Evolutionary conservation across 2,888 invertebrate species (phyloP).

Genomic region (Gandaritis pyraliata): DNA sequence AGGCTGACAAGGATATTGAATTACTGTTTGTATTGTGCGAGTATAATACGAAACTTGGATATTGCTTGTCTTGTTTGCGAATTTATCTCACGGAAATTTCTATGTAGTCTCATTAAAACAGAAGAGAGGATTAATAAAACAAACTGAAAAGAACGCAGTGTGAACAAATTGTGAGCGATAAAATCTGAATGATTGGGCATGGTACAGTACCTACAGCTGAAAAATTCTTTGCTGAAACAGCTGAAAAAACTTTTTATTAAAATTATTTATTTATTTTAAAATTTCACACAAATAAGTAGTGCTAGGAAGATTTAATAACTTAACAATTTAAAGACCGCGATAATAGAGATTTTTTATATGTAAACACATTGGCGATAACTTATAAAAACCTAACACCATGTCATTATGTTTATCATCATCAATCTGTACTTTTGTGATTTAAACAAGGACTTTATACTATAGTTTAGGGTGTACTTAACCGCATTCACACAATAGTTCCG

Average conservation of each 20-base stretch:
- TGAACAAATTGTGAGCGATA: too few species aligned
- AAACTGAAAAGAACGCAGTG: too few species aligned
- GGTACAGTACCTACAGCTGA: too few species aligned
- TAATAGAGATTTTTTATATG: too few species aligned
- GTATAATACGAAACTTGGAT: slow-evolving; percentile 17
- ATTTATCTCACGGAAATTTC: slow-evolving; percentile 12
- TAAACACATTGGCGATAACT: too few species aligned
- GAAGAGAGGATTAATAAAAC: background rate
- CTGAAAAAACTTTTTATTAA: too few species aligned
- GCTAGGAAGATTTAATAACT: too few species aligned
- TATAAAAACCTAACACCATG: background rate
- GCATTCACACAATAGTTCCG: slow-evolving; percentile 61
- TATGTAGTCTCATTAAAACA: slow-evolving; percentile 1
- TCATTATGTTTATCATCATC: slow-evolving; percentile 5
- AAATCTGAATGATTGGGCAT: too few species aligned
- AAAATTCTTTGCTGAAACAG: too few species aligned
- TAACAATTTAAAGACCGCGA: too few species aligned
- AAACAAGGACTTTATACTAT: slow-evolving; percentile 44
- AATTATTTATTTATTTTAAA: too few species aligned
- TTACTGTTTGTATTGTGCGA: slow-evolving; percentile 41
- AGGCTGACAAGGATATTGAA: slow-evolving; percentile 52
- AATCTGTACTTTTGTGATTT: slow-evolving; percentile 26
- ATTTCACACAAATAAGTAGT: too few species aligned
- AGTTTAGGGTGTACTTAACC: slow-evolving; percentile 61
- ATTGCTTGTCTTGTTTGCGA: slow-evolving; percentile 17